Base-by-base conservation (phyloP, 1,140 invertebrate genomes). In the Tetramorium alpestre region DNA sequence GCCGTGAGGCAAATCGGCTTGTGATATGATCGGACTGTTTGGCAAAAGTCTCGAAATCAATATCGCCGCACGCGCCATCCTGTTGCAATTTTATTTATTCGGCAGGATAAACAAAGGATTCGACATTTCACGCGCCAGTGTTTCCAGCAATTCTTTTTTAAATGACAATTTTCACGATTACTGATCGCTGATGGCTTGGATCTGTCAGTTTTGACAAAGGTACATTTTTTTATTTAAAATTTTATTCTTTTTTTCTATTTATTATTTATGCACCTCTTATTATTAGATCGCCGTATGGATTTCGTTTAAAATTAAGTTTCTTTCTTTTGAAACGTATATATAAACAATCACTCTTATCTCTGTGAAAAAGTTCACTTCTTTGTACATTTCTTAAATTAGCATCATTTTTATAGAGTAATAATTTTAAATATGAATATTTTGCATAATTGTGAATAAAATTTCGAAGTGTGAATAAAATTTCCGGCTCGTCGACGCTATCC, bases 1-100 rank as follows among this genome's bases (percentile, higher is more conserved):
- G 64, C 77, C n/a, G 77, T 70, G 10, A 70, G 77, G 47, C 77
- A 81, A 38, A 67, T 81, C 41, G 47, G 8, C 13, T 69, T 25
- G 47, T 41, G 47, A 69, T 67, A 41, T 22, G 47, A 81, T 56
- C 47, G 22, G 3, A 70, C 13, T 80, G 22, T 62, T 69, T 41
- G 13, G 13, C 22, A n/a, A n/a, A 69, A 80, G 13, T 47, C 33
- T 69, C 22, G 38, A n/a, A 1, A 13, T 4, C 65, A 22, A 69
- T 8, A 49, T 6, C 65, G 5, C 5, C 65, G 41, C 41, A 47
- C 22, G 65, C 38, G 38, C 38, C 62, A 28, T 62, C 25, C 58
- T 58, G 3, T 33, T 11, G 69, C 25, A 16, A 33, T 18, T 62
- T 28, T 33, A 2, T 60, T 60, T 44, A 28, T 44, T 77, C 41